A percentile compares a stretch with the other conserved stretches of the same genome.
Conservation (phyloP, 2,797 vertebrate genomes). For the Acanthurus tractus region DNA sequence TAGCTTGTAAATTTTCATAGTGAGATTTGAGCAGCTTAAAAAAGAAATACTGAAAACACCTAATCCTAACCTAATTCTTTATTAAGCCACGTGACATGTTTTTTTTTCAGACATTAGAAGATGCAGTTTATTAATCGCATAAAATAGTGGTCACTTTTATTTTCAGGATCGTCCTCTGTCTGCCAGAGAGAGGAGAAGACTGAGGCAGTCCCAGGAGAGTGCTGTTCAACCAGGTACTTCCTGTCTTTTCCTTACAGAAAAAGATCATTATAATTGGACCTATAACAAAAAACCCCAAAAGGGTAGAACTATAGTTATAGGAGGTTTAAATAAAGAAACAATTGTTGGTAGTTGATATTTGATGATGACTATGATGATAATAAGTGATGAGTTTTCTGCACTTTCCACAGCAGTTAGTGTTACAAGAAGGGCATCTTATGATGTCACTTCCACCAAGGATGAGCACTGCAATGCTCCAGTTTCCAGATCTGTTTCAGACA, state of each 20-base stretch:
- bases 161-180: conserved; percentile 91
- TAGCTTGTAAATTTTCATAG: not conserved
- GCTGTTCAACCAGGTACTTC: conserved; percentile 83
- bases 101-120: conserved; percentile 2
- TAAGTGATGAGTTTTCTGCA: conserved; percentile 20
- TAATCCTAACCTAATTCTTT: too few species aligned
- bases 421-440: conserved; percentile 81
- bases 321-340: not conserved
- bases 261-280: not conserved
- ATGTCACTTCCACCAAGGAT: conserved; percentile 69
- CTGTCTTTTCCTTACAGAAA: conserved; percentile 1
- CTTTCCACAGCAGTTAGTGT: conserved; percentile 74
- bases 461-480: conserved; percentile 68
- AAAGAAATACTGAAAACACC: not conserved
- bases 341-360: not conserved
- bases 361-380: too few species aligned
- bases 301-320: not conserved
- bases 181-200: conserved; percentile 93
- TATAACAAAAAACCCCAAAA: not conserved
- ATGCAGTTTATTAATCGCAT: not conserved
- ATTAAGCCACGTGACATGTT: not conserved
- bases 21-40: not conserved
- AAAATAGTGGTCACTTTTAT: conserved; percentile 6
- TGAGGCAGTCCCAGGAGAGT: conserved; percentile 92
- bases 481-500: conserved; percentile 79